Evolutionary conservation across 2,888 invertebrate species (phyloP).

Genomic region (Gibbula magus): DNA sequence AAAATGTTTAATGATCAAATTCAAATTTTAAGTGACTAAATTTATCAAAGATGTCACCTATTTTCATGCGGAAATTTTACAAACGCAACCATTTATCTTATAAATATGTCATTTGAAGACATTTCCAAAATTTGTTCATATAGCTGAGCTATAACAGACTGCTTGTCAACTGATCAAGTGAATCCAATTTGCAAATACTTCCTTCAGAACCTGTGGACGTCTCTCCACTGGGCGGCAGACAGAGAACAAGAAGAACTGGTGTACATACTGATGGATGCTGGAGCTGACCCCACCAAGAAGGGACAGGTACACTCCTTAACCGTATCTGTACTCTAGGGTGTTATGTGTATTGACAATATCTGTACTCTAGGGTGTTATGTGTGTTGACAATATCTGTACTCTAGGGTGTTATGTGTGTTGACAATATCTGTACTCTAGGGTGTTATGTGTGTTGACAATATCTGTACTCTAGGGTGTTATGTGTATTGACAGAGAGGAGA

Average conservation of each 20-base stretch:
- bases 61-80: too few species aligned
- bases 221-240: slow-evolving; percentile 75
- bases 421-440: slow-evolving; percentile 35
- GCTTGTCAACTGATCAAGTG: too few species aligned
- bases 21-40: too few species aligned
- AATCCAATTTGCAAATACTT: not conserved
- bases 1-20: too few species aligned
- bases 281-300: slow-evolving; percentile 67
- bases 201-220: slow-evolving; percentile 73
- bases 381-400: slow-evolving; percentile 36
- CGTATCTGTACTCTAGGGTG: not conserved
- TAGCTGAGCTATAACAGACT: too few species aligned
- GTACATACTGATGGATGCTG: slow-evolving; percentile 70
- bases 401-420: not conserved
- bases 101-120: too few species aligned
- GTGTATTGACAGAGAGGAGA: slow-evolving; percentile 57
- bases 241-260: slow-evolving; percentile 70
- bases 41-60: too few species aligned
- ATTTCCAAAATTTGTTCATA: too few species aligned
- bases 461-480: not conserved
- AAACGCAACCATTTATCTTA: too few species aligned
- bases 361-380: not conserved
- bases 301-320: slow-evolving; percentile 49
- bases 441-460: slow-evolving; percentile 34
- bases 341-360: slow-evolving; percentile 35